Conservation (phyloP, 2,113 vertebrate genomes). For the Cyprinodon tularosa region DNA sequence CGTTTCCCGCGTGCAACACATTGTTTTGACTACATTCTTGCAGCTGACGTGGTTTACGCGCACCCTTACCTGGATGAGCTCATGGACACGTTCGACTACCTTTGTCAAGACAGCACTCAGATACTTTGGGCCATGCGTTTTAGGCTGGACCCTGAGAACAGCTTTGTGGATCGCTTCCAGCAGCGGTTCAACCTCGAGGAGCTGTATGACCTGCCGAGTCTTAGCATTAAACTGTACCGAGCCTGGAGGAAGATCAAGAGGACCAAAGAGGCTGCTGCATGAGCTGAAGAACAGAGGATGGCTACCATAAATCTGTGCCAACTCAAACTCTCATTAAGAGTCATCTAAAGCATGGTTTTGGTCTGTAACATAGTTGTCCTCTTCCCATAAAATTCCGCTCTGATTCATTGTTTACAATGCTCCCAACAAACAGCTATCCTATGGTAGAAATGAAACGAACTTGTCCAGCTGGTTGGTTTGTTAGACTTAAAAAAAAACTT, state of each 20-base stretch:
- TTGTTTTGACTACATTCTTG: conserved; percentile 91
- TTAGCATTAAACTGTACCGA: conserved; percentile 90
- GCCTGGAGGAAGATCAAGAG: conserved; percentile 80
- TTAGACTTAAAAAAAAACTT: not conserved
- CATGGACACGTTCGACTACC: conserved; percentile 89
- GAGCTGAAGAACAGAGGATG: conserved; percentile 4
- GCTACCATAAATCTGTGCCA: not conserved
- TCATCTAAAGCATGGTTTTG: not conserved
- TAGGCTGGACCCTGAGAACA: conserved; percentile 88
- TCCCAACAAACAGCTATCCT: not conserved
- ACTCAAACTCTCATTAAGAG: not conserved
- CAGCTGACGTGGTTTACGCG: conserved; percentile 93
- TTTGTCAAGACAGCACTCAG: conserved; percentile 87
- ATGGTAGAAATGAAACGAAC: no score
- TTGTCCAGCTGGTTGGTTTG: not conserved
- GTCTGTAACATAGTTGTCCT: not conserved
- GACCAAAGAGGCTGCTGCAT: conserved; percentile 47
- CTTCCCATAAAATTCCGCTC: not conserved
- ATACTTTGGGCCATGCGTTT: conserved; percentile 97
- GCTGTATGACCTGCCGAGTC: conserved; percentile 87
- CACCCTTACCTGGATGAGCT: conserved; percentile 91
- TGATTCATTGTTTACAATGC: not conserved
- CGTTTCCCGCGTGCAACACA: conserved; percentile 84
- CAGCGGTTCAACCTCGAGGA: conserved; percentile 86
- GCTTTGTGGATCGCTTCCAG: conserved; percentile 87